phyloP scores from a whole-genome alignment of 2,797 vertebrate species.

The Danio aesculapii region DNA sequence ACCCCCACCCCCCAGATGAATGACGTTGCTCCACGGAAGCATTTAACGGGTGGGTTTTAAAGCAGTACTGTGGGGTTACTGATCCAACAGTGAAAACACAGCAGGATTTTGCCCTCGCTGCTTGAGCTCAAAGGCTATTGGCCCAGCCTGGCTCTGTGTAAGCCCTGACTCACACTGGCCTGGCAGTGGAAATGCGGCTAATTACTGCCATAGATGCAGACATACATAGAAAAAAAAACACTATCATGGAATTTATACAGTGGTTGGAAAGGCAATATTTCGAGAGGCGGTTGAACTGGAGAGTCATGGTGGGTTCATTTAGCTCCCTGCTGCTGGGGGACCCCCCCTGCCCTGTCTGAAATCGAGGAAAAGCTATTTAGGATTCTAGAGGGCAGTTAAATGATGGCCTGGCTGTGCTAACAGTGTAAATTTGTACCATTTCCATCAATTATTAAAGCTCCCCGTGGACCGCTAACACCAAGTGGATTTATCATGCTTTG shows the following conservation, averaged over 20 bases:
- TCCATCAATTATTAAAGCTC: slow-evolving; percentile 68
- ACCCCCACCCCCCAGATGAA: too few species aligned
- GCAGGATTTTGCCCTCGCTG: too few species aligned
- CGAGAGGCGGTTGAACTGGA: slow-evolving; percentile 24
- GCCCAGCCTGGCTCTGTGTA: too few species aligned
- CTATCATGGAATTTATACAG: slow-evolving; percentile 2
- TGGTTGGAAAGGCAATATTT: not conserved
- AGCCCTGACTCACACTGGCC: too few species aligned
- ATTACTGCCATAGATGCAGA: slow-evolving; percentile 19
- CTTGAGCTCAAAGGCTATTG: too few species aligned
- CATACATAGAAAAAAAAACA: not conserved
- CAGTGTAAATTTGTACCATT: slow-evolving; percentile 65
- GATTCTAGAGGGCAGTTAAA: slow-evolving; percentile 60
- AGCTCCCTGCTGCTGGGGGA: slow-evolving; percentile 47
- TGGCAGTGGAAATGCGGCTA: too few species aligned
- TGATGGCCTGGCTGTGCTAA: slow-evolving; percentile 60
- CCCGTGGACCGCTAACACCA: slow-evolving; percentile 53
- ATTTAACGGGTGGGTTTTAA: too few species aligned
- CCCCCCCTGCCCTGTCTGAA: slow-evolving; percentile 30
- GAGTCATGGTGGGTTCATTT: slow-evolving; percentile 39
- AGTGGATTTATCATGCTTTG: slow-evolving; percentile 66
- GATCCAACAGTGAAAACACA: too few species aligned
- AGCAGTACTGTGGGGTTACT: too few species aligned
- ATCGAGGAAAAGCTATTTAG: slow-evolving; percentile 46
- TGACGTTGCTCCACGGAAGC: too few species aligned